A percentile compares a stretch with the other conserved stretches of the same genome.
phyloP scores from a whole-genome alignment of 2,797 vertebrate genomes.

The Syngnathus acus region DNA sequence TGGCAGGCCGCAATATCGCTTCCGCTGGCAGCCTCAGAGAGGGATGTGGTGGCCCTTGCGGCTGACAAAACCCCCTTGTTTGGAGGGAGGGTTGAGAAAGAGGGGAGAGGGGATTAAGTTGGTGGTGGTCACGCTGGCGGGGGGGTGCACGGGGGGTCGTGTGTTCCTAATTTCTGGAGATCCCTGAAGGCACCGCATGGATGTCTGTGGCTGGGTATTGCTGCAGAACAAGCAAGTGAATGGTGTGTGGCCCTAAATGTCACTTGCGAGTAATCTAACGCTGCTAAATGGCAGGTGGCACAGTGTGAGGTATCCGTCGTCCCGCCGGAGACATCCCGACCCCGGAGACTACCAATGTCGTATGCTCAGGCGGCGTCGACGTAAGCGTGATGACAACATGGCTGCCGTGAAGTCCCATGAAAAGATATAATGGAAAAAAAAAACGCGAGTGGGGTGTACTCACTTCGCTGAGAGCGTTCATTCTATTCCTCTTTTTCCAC shows the following conservation, averaged over 20 bases:
- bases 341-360: slow-evolving; percentile 61
- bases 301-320: slow-evolving; percentile 74
- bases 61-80: slow-evolving; percentile 67
- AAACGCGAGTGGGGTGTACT: too few relatives aligned
- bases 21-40: slow-evolving; percentile 64
- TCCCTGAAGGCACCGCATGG: background rate
- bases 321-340: slow-evolving; percentile 77
- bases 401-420: background rate
- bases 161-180: background rate
- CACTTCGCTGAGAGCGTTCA: background rate
- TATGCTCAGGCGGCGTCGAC: slow-evolving; percentile 45
- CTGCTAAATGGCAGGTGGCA: slow-evolving; percentile 87
- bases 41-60: slow-evolving; percentile 56
- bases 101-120: slow-evolving; percentile 48
- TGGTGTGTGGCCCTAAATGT: slow-evolving; percentile 54
- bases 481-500: background rate
- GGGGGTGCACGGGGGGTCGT: slow-evolving; percentile 28
- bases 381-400: slow-evolving; percentile 22
- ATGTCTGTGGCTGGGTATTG: background rate
- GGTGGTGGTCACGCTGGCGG: slow-evolving; percentile 43
- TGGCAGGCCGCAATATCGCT: slow-evolving; percentile 66
- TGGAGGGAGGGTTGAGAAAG: slow-evolving; percentile 52
- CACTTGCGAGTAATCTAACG: slow-evolving; percentile 68
- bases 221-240: background rate
- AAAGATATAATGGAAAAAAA: too few relatives aligned